These are phyloP conservation scores for Sebastes hubbsi DNA, from an alignment of 2,797 vertebrate species.

Conservation along the genomic window DNA sequence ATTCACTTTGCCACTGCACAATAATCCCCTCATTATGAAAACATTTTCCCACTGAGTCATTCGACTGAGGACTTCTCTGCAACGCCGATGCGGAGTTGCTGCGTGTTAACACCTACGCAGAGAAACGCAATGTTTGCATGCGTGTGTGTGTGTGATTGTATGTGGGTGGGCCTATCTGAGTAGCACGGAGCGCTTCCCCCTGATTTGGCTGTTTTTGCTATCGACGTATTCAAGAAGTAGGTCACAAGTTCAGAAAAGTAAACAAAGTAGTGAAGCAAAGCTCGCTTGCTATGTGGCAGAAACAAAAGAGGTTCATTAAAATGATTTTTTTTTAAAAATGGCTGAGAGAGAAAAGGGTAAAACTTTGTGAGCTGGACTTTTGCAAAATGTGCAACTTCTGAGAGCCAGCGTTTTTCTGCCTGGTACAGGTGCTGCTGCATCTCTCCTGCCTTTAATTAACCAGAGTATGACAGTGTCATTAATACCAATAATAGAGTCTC, in stretches of 20 bases:
- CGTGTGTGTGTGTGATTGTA: neutral
- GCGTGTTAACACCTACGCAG: constrained; percentile 40
- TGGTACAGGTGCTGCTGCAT: constrained; percentile 45
- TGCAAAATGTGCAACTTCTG: constrained; percentile 6
- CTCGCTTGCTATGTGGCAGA: neutral
- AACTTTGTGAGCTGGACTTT: constrained; percentile 16
- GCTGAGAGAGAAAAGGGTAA: neutral
- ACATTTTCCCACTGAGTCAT: constrained; percentile 67
- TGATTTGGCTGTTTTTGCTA: constrained; percentile 18
- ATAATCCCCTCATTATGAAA: constrained; percentile 70
- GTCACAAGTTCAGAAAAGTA: neutral
- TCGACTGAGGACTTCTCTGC: constrained; percentile 35
- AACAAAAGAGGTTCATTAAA: constrained; percentile 7
- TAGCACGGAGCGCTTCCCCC: neutral
- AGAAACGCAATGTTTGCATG: neutral
- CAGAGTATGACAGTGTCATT: constrained; percentile 42
- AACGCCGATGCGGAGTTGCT: constrained; percentile 18
- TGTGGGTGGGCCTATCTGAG: neutral
- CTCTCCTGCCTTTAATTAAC: constrained; percentile 61
- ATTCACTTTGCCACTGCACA: constrained; percentile 66
- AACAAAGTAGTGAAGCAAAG: neutral
- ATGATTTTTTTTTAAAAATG: neutral
- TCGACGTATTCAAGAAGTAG: neutral
- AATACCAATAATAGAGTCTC: constrained; percentile 62
- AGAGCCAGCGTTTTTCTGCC: constrained; percentile 13